phyloP scores from a whole-genome alignment of 1,140 invertebrate genomes.

The Drosophila sturtevanti region DNA sequence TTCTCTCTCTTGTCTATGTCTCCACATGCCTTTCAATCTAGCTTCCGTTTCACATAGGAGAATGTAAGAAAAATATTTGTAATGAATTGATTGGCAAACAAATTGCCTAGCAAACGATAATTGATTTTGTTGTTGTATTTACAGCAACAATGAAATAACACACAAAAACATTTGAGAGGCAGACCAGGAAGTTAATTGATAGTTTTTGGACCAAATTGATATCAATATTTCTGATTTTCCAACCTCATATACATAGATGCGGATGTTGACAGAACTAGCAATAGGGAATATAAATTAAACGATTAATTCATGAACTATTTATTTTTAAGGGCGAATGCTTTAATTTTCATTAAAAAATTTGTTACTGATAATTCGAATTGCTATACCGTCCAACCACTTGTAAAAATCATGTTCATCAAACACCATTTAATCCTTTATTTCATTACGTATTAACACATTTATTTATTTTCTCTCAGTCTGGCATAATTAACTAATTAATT shows the following conservation, averaged over 20 bases:
- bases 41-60: not conserved
- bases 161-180: not conserved
- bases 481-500: conserved; percentile 67
- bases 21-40: not conserved
- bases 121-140: conserved; percentile 35
- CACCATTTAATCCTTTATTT: conserved; percentile 61
- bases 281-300: not conserved
- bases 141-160: conserved; percentile 4
- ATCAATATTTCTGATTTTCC: not conserved
- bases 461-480: conserved; percentile 8
- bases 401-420: conserved; percentile 33
- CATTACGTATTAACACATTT: conserved; percentile 61
- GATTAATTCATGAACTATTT: not conserved
- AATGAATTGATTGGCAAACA: conserved; percentile 41
- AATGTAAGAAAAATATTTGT: conserved; percentile 45
- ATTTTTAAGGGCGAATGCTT: not conserved
- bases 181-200: conserved; percentile 36
- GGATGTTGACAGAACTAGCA: too few relatives aligned
- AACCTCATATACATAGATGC: too few relatives aligned
- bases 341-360: not conserved
- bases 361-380: conserved; percentile 9
- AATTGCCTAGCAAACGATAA: conserved; percentile 33
- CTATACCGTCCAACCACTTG: conserved; percentile 22
- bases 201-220: not conserved
- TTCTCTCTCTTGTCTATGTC: not conserved